Conservation (phyloP, 2,113 vertebrate species). For the Pomatorhinus ruficollis region DNA sequence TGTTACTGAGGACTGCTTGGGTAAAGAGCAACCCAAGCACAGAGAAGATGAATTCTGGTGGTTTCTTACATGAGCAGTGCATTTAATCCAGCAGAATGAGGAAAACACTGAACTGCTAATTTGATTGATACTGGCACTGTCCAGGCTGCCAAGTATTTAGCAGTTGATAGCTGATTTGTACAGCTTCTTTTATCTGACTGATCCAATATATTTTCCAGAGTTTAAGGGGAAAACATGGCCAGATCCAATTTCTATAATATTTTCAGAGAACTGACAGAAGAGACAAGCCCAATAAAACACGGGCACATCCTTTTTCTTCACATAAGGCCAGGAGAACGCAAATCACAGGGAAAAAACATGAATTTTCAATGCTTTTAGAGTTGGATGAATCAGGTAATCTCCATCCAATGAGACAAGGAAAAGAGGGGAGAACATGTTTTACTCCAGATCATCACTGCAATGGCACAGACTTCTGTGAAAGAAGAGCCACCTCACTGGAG, state of each 20-base stretch:
- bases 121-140: not conserved
- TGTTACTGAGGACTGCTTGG: not conserved
- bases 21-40: not conserved
- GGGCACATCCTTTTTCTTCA: not conserved
- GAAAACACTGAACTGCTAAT: not conserved
- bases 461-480: not conserved
- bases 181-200: not conserved
- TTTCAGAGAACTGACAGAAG: not conserved
- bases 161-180: conserved; percentile 8
- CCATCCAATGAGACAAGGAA: not conserved
- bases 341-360: not conserved
- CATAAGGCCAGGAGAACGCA: not conserved
- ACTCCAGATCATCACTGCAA: not conserved
- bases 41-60: not conserved
- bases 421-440: not conserved
- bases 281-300: not conserved
- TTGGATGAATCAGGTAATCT: not conserved
- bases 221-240: not conserved
- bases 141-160: not conserved
- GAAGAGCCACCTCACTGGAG: not conserved
- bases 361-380: not conserved
- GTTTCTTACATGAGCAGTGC: not conserved
- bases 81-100: not conserved
- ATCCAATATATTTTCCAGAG: not conserved
- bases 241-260: not conserved